Percentiles rank a stretch among this genome's conserved stretches.
Conservation (phyloP, 2,113 vertebrate species). For the Alligator sinensis region DNA sequence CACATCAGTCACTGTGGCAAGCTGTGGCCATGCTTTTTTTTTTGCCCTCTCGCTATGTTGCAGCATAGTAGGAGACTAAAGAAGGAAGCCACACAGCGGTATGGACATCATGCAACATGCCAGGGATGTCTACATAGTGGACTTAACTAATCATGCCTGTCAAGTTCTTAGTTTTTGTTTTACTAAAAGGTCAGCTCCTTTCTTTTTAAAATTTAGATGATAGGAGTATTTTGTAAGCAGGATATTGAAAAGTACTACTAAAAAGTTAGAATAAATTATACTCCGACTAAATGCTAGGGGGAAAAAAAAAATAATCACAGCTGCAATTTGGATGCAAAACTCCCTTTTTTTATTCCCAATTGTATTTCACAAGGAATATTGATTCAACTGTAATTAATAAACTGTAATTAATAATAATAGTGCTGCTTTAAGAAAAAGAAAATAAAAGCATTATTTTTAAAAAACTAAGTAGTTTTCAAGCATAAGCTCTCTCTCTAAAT, state of each 20-base stretch:
- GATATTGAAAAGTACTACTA: not conserved
- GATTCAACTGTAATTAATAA: slow-evolving; percentile 15
- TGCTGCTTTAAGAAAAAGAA: not conserved
- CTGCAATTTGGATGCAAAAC: slow-evolving; percentile 36
- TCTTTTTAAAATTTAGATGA: not conserved
- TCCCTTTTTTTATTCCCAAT: not conserved
- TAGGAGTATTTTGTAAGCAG: not conserved
- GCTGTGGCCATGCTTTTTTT: not conserved
- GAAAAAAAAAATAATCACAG: not conserved
- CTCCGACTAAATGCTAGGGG: not conserved
- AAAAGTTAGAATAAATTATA: not conserved
- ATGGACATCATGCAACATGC: not conserved
- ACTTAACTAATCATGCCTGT: not conserved
- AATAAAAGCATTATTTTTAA: not conserved
- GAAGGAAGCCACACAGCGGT: not conserved
- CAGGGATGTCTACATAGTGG: not conserved
- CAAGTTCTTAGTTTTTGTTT: not conserved
- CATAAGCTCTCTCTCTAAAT: not conserved
- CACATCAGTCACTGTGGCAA: slow-evolving; percentile 44
- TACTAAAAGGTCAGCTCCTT: not conserved
- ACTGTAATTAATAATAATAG: not conserved
- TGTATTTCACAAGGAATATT: not conserved
- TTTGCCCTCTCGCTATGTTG: not conserved
- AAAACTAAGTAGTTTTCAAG: slow-evolving; percentile 17
- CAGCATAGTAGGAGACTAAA: not conserved